phyloP scores from a whole-genome alignment of 2,113 vertebrate genomes.

The Percopsis transmontana region DNA sequence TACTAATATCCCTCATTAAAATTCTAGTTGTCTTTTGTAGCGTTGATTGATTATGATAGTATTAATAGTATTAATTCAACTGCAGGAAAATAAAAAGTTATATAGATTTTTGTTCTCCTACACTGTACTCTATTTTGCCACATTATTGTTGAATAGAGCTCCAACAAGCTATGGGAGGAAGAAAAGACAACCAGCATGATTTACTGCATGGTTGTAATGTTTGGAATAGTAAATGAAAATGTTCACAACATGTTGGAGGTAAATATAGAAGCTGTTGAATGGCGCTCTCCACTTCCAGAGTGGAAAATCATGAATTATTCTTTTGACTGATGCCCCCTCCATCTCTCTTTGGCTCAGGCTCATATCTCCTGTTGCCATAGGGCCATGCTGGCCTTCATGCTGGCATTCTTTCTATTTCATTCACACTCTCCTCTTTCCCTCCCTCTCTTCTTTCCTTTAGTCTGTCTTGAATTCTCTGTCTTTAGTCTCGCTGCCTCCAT shows the following conservation, averaged over 20 bases:
- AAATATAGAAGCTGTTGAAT: not conserved
- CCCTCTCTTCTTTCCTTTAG: not conserved
- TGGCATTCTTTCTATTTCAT: constrained; percentile 17
- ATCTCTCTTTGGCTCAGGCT: not conserved
- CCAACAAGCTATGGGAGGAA: not conserved
- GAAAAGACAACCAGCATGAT: not conserved
- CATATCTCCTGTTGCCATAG: too few species aligned
- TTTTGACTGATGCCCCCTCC: not conserved
- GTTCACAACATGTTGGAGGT: not conserved
- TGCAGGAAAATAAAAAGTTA: too few species aligned
- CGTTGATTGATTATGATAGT: too few species aligned
- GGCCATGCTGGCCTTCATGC: not conserved
- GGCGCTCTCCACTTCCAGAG: not conserved
- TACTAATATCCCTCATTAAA: too few species aligned
- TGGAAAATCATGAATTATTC: constrained; percentile 22
- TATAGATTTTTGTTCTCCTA: too few species aligned
- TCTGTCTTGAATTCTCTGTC: constrained; percentile 9
- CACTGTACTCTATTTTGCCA: too few species aligned
- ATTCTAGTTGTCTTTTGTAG: too few species aligned
- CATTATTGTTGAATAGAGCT: not conserved
- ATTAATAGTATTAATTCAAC: too few species aligned
- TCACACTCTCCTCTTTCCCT: not conserved
- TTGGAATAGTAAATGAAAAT: constrained; percentile 18
- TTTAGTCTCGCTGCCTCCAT: not conserved
- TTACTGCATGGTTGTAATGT: not conserved